Base-by-base conservation (phyloP, 2,113 vertebrate species). In the Syngnathoides biaculeatus region DNA sequence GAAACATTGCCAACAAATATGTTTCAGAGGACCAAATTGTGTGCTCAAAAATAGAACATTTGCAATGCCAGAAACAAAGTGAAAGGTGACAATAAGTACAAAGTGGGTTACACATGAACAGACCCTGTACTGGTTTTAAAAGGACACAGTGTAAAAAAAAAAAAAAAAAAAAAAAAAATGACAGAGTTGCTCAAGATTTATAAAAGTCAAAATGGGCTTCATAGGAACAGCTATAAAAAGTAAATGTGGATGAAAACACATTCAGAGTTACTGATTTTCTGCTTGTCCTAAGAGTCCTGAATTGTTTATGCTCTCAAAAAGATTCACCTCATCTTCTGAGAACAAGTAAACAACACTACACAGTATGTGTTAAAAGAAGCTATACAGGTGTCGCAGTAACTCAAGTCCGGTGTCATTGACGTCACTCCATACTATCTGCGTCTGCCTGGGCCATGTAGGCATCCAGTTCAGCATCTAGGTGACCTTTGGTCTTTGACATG, bases 401-500 rank as follows among this genome's bases (percentile, higher is more conserved):
- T 66, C 42, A n/a, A 35, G 64, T 53, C 62, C n/a, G 42, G 22
- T 1, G 24, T 76, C 92, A 99, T 79, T 98, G 42, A 20, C 1
- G 24, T 76, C 92, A 99, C 79, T 98, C 96, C 77, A 95, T 91
- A 1, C 92, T 86, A 62, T 99, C 95, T 0, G 96, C 94, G 73
- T 98, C 95, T 4, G 96, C 95, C 79, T 99, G 96, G 8, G 97
- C 95, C 97, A 99, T 99, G 90, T 99, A 99, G 0, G 96, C 97
- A 14, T 99, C 97, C 81, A 99, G 91, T 87, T 99, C 96, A 0
- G 97, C 97, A 0, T 99, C 97, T 74, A 99, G 89, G 81, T 99
- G 95, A 66, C 97, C 97, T 84, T 99, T 99, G 2, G 96, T 99
- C 81, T 98, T 99, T 1, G 96, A 99, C 97, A 99, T 99, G 90